These are phyloP conservation scores for Calyptommatus sinebrachiatus DNA, from an alignment of 2,113 vertebrate species.

Conservation along the genomic window DNA sequence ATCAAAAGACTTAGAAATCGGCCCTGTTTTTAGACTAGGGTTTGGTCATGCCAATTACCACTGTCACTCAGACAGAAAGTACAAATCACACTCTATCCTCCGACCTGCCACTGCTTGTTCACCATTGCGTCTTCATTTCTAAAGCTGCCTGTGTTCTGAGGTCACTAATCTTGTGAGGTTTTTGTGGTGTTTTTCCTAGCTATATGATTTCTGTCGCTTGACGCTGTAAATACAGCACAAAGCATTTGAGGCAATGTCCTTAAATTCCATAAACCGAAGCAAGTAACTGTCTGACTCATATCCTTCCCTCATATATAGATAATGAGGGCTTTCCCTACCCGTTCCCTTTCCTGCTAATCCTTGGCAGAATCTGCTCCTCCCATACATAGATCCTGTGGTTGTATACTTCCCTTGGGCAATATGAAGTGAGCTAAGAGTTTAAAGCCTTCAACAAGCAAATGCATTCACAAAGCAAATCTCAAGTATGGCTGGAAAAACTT, in stretches of 20 bases:
- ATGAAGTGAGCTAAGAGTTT: not conserved
- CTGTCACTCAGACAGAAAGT: not conserved
- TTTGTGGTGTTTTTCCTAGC: not conserved
- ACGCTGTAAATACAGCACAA: not conserved
- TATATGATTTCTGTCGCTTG: not conserved
- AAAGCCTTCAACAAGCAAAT: not conserved
- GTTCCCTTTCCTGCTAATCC: not conserved
- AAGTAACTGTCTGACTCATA: not conserved
- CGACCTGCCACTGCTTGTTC: not conserved
- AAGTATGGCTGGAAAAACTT: too few species aligned
- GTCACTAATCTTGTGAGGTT: not conserved
- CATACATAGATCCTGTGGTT: not conserved
- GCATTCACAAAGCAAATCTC: not conserved
- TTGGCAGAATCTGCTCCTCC: not conserved
- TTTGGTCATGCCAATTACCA: not conserved
- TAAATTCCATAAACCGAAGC: not conserved
- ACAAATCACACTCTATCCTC: not conserved
- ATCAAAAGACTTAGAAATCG: not conserved
- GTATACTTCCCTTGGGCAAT: not conserved
- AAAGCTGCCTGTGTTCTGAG: not conserved
- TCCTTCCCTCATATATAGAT: not conserved
- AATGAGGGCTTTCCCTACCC: not conserved
- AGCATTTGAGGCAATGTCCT: not conserved
- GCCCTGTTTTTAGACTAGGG: not conserved
- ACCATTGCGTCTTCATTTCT: not conserved